Conservation (phyloP, 2,113 vertebrate genomes). For the Rhinolophus sinicus region DNA sequence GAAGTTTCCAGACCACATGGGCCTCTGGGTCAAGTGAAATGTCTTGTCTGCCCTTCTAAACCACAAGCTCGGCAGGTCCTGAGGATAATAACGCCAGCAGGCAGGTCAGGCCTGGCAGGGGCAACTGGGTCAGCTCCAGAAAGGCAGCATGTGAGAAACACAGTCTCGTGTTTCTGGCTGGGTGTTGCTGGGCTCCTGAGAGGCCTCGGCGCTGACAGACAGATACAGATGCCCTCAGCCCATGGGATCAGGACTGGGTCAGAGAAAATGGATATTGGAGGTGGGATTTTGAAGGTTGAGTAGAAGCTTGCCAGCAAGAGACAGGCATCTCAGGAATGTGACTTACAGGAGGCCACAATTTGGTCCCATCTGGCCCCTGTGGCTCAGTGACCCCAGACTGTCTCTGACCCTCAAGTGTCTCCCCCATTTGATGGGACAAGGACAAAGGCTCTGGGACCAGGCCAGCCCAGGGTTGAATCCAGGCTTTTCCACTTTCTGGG, state of each 20-base stretch:
- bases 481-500: background rate
- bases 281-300: constrained; percentile 24
- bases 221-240: background rate
- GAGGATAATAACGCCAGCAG: background rate
- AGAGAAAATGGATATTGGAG: background rate
- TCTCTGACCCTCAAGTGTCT: background rate
- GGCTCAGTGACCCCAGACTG: background rate
- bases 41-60: background rate
- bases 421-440: background rate
- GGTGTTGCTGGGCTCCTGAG: background rate
- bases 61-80: background rate
- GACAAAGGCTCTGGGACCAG: background rate
- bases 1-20: background rate
- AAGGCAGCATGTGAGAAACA: background rate
- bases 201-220: background rate
- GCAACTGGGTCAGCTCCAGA: background rate
- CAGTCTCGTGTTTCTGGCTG: background rate
- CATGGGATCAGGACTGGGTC: background rate
- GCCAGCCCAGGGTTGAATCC: background rate
- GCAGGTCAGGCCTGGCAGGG: background rate
- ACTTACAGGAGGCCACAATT: background rate
- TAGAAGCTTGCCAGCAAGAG: background rate
- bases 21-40: background rate
- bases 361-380: background rate
- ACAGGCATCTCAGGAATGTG: background rate